Conservation (phyloP, 2,797 vertebrate genomes). For the Scleropages formosus region DNA sequence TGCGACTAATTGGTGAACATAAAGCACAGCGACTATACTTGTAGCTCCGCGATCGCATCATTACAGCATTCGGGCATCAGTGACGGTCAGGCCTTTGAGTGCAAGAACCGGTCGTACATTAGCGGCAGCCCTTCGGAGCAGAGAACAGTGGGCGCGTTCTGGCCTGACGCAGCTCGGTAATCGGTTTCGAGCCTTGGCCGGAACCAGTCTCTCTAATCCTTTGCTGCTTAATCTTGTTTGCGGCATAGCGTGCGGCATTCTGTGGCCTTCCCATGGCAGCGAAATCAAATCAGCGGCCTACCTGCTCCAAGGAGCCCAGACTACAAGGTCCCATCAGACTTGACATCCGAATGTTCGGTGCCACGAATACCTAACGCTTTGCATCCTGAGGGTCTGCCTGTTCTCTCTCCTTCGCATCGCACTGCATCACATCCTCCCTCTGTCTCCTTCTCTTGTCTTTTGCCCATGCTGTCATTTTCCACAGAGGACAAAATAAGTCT, state of each 20-base stretch:
- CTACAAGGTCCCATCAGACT: background rate
- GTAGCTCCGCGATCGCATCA: background rate
- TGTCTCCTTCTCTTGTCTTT: background rate
- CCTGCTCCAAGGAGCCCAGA: background rate
- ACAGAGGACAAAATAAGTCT: conserved; percentile 22
- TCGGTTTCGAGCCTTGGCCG: conserved; percentile 7
- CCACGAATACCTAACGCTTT: conserved; percentile 8
- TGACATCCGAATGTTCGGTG: background rate
- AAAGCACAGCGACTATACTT: background rate
- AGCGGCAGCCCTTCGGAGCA: background rate
- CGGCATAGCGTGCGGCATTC: background rate
- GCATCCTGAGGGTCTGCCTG: conserved; percentile 17
- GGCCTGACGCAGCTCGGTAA: background rate
- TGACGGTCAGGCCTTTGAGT: conserved; percentile 4
- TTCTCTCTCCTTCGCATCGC: conserved; percentile 4
- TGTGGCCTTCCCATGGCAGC: background rate
- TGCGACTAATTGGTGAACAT: background rate
- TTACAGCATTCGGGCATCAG: background rate
- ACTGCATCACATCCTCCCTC: background rate
- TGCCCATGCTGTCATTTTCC: background rate
- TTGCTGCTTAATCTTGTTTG: conserved; percentile 10
- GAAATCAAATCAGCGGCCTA: background rate
- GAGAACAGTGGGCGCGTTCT: background rate
- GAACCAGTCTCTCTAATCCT: background rate
- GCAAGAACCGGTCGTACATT: background rate